phyloP scores from a whole-genome alignment of 2,113 vertebrate genomes.

The Apodemus speciosus region DNA sequence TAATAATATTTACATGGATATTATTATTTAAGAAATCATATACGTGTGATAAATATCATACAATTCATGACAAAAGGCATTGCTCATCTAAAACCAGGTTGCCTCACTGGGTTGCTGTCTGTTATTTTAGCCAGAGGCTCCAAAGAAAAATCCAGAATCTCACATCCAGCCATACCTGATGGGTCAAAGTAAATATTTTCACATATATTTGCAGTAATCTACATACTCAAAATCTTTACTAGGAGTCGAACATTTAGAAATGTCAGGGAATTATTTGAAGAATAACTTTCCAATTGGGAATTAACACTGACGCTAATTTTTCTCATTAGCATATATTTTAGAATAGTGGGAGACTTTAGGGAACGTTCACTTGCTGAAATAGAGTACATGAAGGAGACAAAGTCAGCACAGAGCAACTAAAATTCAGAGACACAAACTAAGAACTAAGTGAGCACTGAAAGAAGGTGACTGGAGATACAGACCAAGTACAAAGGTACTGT shows the following conservation, averaged over 20 bases:
- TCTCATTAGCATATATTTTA: not conserved
- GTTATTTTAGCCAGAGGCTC: not conserved
- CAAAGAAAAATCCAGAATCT: not conserved
- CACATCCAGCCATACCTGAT: not conserved
- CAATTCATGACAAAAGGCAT: no score
- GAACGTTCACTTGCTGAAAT: not conserved
- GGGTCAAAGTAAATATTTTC: not conserved
- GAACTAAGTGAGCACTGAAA: not conserved
- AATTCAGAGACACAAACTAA: not conserved
- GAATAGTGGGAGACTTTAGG: not conserved
- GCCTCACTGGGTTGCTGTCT: not conserved
- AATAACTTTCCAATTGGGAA: not conserved
- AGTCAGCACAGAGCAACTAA: not conserved
- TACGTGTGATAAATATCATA: no score
- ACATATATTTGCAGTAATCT: not conserved
- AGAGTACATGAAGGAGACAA: not conserved
- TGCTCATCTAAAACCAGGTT: not conserved
- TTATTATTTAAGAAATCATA: no score
- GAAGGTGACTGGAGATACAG: not conserved
- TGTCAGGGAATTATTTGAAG: not conserved
- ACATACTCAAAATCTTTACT: not conserved
- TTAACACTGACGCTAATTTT: not conserved
- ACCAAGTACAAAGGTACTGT: not conserved
- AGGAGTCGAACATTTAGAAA: not conserved
- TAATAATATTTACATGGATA: no score